A percentile compares a stretch with the other conserved stretches of the same genome.
phyloP scores from a whole-genome alignment of 2,797 vertebrate species.

The Lemur catta region DNA sequence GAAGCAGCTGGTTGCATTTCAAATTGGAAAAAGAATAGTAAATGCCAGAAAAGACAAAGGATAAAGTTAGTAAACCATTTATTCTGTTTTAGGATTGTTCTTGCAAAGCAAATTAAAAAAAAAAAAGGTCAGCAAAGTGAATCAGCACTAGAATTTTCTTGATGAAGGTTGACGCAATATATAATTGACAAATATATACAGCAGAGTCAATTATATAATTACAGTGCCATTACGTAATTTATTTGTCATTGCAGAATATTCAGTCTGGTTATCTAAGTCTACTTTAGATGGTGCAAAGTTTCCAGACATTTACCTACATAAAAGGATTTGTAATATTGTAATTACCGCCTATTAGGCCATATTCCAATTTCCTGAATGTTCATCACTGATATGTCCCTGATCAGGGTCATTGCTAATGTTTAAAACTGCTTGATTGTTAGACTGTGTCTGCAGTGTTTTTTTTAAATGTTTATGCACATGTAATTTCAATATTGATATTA shows the following conservation, averaged over 20 bases:
- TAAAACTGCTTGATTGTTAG: slow-evolving; percentile 4
- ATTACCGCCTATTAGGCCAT: slow-evolving; percentile 44
- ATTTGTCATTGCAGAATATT: not conserved
- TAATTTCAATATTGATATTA: slow-evolving; percentile 7
- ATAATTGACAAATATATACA: slow-evolving; percentile 31
- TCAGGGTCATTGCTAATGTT: not conserved
- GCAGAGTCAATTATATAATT: not conserved
- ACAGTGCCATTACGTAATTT: slow-evolving; percentile 48
- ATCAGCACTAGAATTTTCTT: slow-evolving; percentile 44
- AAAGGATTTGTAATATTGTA: slow-evolving; percentile 52
- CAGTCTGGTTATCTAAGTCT: not conserved
- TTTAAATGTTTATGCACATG: not conserved
- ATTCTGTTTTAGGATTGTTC: slow-evolving; percentile 45
- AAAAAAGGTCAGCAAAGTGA: slow-evolving; percentile 28
- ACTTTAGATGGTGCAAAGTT: slow-evolving; percentile 25
- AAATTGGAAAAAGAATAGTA: slow-evolving; percentile 44
- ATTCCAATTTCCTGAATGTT: slow-evolving; percentile 38
- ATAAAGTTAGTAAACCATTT: slow-evolving; percentile 55
- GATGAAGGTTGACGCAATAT: slow-evolving; percentile 8
- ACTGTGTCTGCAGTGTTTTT: slow-evolving; percentile 15
- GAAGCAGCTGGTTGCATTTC: slow-evolving; percentile 48
- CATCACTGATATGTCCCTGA: not conserved
- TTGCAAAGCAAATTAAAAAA: slow-evolving; percentile 29
- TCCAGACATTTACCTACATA: slow-evolving; percentile 44
- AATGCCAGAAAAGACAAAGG: slow-evolving; percentile 48